Conservation (phyloP, 2,888 invertebrate species). For the Epinotia demarniana region DNA sequence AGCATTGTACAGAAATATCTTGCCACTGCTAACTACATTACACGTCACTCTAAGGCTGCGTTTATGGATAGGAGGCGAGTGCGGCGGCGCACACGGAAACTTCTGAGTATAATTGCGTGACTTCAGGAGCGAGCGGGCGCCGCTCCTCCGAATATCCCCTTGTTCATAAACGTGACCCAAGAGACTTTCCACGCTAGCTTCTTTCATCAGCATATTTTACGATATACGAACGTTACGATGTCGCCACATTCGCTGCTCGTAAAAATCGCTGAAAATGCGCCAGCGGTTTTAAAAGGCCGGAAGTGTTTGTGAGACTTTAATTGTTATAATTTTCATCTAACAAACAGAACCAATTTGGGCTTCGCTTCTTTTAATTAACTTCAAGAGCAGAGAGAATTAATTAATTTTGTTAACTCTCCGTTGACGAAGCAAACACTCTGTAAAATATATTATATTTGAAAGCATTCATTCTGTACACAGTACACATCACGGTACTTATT, state of each 20-base stretch:
- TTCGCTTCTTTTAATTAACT: slow-evolving; percentile 55
- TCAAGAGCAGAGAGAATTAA: slow-evolving; percentile 54
- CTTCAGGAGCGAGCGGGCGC: too few relatives aligned
- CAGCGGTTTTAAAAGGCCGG: neutral
- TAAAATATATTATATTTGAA: neutral
- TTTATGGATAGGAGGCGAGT: neutral
- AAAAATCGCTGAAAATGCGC: neutral
- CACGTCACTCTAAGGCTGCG: neutral
- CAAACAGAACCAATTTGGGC: slow-evolving; percentile 51
- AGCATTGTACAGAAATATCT: slow-evolving; percentile 48
- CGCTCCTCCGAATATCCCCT: too few relatives aligned
- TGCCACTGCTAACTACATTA: slow-evolving; percentile 9
- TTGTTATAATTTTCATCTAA: slow-evolving; percentile 52
- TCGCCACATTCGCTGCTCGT: neutral
- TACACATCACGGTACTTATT: neutral
- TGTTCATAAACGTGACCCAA: neutral
- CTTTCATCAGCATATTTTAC: neutral
- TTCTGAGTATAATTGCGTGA: too few relatives aligned
- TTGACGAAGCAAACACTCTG: slow-evolving; percentile 1
- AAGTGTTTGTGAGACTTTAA: slow-evolving; percentile 51
- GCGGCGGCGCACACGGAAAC: too few relatives aligned
- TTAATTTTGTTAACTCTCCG: slow-evolving; percentile 56
- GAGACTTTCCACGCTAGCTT: neutral
- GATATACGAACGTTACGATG: neutral
- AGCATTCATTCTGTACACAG: neutral